Evolutionary conservation across 2,113 vertebrate species (phyloP).

Genomic region (Pagrus major): DNA sequence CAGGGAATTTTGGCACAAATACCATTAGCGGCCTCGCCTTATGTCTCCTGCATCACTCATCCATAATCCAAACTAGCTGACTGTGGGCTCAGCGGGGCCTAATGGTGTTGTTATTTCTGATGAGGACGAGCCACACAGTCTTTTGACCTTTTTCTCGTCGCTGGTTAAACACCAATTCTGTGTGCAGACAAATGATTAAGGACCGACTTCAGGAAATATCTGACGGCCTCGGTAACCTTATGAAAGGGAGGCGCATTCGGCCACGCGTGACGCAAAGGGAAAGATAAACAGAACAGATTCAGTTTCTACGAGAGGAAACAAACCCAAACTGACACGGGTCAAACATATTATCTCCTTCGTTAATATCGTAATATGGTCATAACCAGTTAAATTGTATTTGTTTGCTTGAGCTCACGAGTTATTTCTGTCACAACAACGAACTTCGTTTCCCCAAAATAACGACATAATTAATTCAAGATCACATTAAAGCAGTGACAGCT

Average conservation of each 20-base stretch:
- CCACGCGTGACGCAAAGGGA: neutral
- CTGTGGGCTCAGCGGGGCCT: constrained; percentile 26
- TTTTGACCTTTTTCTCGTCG: constrained; percentile 51
- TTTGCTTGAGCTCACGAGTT: no score
- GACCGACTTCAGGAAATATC: neutral
- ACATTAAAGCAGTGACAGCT: no score
- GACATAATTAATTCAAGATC: no score
- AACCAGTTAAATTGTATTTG: no score
- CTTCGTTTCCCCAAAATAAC: no score
- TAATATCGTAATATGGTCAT: no score
- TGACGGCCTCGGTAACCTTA: neutral
- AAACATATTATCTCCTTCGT: no score
- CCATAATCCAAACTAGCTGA: constrained; percentile 48
- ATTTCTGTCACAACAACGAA: no score
- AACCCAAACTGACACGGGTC: no score
- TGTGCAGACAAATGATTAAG: constrained; percentile 53
- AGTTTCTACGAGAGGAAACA: neutral
- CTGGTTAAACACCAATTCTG: constrained; percentile 48
- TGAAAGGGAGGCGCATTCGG: constrained; percentile 1
- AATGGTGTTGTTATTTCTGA: constrained; percentile 48
- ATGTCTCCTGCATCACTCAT: constrained; percentile 33
- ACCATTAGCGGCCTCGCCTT: neutral
- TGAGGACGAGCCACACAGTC: constrained; percentile 44
- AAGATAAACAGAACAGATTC: neutral
- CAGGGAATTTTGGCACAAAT: constrained; percentile 33